Conservation (phyloP, 2,888 invertebrate species). For the Cheilosia urbana region DNA sequence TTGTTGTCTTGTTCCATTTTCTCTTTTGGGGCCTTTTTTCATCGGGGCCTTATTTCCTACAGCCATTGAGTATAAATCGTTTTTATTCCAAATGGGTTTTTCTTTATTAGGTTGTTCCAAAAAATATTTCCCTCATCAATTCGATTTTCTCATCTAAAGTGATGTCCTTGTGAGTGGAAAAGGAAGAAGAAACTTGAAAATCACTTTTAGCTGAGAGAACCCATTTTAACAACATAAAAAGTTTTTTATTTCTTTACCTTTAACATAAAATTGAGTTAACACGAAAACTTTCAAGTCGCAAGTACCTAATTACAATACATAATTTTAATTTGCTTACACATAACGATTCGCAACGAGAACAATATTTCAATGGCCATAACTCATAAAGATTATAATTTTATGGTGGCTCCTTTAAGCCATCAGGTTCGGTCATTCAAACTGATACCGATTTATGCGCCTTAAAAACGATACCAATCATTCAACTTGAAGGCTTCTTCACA, state of each 20-base stretch:
- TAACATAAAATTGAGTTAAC: not conserved
- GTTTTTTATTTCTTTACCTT: not conserved
- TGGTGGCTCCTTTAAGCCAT: not conserved
- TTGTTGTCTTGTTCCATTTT: too few species aligned
- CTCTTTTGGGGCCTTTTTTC: too few species aligned
- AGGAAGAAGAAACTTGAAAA: too few species aligned
- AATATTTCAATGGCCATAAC: slow-evolving; percentile 22
- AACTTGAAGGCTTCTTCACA: slow-evolving; percentile 28
- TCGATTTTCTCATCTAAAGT: too few species aligned
- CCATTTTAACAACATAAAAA: not conserved
- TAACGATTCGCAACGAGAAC: not conserved
- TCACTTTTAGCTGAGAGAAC: not conserved
- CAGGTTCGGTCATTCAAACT: slow-evolving; percentile 1
- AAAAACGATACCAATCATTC: not conserved
- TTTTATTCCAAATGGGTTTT: too few species aligned
- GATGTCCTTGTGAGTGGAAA: too few species aligned
- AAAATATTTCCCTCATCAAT: too few species aligned
- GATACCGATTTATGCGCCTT: slow-evolving; percentile 27
- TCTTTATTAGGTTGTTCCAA: too few species aligned
- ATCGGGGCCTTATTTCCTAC: too few species aligned
- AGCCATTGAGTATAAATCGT: too few species aligned
- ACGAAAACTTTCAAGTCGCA: not conserved
- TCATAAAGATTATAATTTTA: slow-evolving; percentile 24
- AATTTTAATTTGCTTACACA: not conserved
- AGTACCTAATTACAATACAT: not conserved